Evolutionary conservation across 1,140 invertebrate species (phyloP).

Genomic region (Lepidurus couesii): DNA sequence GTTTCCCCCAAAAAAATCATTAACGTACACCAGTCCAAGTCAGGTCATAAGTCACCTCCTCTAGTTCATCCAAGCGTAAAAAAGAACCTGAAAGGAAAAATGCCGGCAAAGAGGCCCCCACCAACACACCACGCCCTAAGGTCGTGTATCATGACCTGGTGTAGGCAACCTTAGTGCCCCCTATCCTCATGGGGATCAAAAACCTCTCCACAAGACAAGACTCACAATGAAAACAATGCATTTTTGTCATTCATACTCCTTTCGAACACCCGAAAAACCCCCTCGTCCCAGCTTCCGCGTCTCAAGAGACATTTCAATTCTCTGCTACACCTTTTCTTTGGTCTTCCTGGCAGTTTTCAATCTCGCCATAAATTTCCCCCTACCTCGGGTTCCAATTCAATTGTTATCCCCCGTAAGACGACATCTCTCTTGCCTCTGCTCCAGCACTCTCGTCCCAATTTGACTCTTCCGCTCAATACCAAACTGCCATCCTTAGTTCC

Average conservation of each 20-base stretch:
- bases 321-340: neutral
- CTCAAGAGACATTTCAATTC: neutral
- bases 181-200: too few species aligned
- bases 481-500: neutral
- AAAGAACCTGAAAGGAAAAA: neutral
- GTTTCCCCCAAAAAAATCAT: neutral
- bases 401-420: neutral
- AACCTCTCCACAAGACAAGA: too few species aligned
- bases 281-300: too few species aligned
- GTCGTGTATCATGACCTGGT: too few species aligned
- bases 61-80: neutral
- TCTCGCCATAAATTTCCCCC: too few species aligned
- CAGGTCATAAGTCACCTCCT: slow-evolving; percentile 1
- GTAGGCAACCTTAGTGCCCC: too few species aligned
- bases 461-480: neutral
- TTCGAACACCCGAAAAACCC: too few species aligned
- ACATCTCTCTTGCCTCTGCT: neutral
- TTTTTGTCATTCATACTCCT: too few species aligned
- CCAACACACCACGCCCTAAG: too few species aligned
- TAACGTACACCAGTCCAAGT: neutral
- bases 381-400: neutral
- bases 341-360: too few species aligned
- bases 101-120: too few species aligned
- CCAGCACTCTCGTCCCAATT: neutral
- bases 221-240: too few species aligned